phyloP scores from a whole-genome alignment of 2,797 vertebrate species.

The Thripadectes ignobilis region DNA sequence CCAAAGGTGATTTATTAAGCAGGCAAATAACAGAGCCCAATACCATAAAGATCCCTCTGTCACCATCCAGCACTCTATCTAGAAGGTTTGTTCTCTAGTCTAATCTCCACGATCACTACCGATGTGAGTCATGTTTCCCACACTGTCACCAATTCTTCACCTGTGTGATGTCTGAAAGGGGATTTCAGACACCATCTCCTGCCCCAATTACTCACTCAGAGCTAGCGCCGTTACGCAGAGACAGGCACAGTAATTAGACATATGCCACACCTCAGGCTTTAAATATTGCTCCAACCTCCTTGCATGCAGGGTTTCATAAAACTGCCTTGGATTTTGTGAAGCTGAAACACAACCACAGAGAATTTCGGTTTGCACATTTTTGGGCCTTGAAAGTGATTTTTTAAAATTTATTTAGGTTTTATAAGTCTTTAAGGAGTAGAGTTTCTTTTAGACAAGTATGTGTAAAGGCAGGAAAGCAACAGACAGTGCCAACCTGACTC shows the following conservation, averaged over 20 bases:
- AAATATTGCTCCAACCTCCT: background rate
- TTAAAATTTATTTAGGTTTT: background rate
- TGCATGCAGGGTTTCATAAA: background rate
- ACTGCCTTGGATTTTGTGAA: background rate
- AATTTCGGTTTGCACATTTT: background rate
- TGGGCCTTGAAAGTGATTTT: background rate
- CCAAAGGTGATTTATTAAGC: background rate
- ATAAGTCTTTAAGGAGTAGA: background rate
- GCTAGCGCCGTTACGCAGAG: background rate
- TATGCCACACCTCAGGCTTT: background rate
- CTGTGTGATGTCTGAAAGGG: constrained; percentile 21
- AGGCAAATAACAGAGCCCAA: background rate
- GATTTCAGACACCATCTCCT: constrained; percentile 37
- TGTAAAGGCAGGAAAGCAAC: constrained; percentile 28
- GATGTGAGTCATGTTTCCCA: constrained; percentile 62
- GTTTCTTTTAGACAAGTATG: background rate
- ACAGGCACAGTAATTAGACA: background rate
- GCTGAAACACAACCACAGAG: background rate
- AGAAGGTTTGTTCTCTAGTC: background rate
- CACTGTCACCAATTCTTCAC: constrained; percentile 30
- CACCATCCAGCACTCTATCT: background rate
- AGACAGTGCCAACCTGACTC: constrained; percentile 10
- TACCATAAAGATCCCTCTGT: background rate
- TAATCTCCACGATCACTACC: background rate
- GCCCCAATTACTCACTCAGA: constrained; percentile 37